phyloP scores from a whole-genome alignment of 37 sponge, comb jelly and placozoan species.

The Corticium candelabrum region DNA sequence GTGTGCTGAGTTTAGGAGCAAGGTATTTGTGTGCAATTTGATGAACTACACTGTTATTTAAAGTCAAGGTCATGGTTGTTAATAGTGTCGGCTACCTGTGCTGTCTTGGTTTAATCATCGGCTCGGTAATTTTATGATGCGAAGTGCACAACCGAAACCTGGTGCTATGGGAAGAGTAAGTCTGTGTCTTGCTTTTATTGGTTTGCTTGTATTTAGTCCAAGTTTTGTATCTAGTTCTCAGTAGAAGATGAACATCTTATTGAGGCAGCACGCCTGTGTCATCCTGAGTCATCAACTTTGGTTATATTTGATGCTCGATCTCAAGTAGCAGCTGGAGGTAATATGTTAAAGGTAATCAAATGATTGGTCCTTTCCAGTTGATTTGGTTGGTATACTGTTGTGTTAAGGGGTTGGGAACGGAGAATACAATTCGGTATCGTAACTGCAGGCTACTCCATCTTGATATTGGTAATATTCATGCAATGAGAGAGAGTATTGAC shows the following conservation, averaged over 20 bases:
- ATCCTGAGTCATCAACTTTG: constrained; percentile 36
- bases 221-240: constrained; percentile 44
- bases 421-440: constrained; percentile 56
- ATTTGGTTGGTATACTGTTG: neutral
- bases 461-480: constrained; percentile 98
- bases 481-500: constrained; percentile 88
- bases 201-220: neutral
- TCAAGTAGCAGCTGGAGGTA: constrained; percentile 84
- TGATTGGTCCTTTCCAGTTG: neutral
- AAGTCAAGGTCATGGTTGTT: too few relatives aligned
- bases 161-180: constrained; percentile 64
- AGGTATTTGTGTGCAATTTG: constrained; percentile 34
- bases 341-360: constrained; percentile 61
- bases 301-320: constrained; percentile 86
- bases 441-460: constrained; percentile 60
- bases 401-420: constrained; percentile 88
- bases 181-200: neutral
- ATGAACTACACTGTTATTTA: too few relatives aligned
- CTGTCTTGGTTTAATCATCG: neutral
- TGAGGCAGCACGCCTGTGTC: constrained; percentile 26
- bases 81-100: neutral
- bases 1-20: constrained; percentile 70
- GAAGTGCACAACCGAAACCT: constrained; percentile 81
- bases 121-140: constrained; percentile 6
- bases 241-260: constrained; percentile 64